A percentile compares a stretch with the other conserved stretches of the same genome.
Conservation (phyloP, 2,113 vertebrate species). For the Nasalis larvatus region DNA sequence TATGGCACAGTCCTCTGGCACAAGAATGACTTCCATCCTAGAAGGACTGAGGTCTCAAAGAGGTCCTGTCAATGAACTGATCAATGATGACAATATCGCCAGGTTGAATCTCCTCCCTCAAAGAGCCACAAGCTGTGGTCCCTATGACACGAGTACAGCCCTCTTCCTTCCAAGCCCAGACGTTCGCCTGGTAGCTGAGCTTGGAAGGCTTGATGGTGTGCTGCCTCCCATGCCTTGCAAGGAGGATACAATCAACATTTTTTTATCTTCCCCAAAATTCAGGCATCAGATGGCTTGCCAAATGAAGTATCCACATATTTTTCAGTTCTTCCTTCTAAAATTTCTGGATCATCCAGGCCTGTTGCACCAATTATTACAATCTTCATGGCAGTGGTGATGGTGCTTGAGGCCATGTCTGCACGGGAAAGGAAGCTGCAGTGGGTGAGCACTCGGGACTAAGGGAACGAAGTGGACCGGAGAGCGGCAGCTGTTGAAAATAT, state of each 20-base stretch:
- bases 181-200: slow-evolving; percentile 95
- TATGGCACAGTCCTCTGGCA: slow-evolving; percentile 92
- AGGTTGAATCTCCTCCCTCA: slow-evolving; percentile 95
- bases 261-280: slow-evolving; percentile 95
- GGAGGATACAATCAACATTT: slow-evolving; percentile 95
- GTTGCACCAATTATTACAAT: slow-evolving; percentile 98
- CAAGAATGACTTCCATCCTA: slow-evolving; percentile 89
- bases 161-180: slow-evolving; percentile 95
- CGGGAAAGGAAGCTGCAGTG: too few species aligned
- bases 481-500: not conserved
- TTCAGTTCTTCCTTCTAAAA: slow-evolving; percentile 95
- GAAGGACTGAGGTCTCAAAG: slow-evolving; percentile 92
- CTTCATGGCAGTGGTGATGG: slow-evolving; percentile 73
- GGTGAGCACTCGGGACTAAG: too few species aligned
- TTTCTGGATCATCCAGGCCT: slow-evolving; percentile 95
- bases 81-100: slow-evolving; percentile 96
- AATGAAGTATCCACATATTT: slow-evolving; percentile 95
- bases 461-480: too few species aligned
- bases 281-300: slow-evolving; percentile 97
- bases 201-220: slow-evolving; percentile 96
- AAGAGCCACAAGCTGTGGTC: slow-evolving; percentile 96
- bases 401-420: too few species aligned
- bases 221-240: slow-evolving; percentile 96
- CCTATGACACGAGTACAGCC: slow-evolving; percentile 94
- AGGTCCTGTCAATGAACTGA: slow-evolving; percentile 98